phyloP scores from a whole-genome alignment of 2,888 invertebrate species.

The Nemurella pictetii region DNA sequence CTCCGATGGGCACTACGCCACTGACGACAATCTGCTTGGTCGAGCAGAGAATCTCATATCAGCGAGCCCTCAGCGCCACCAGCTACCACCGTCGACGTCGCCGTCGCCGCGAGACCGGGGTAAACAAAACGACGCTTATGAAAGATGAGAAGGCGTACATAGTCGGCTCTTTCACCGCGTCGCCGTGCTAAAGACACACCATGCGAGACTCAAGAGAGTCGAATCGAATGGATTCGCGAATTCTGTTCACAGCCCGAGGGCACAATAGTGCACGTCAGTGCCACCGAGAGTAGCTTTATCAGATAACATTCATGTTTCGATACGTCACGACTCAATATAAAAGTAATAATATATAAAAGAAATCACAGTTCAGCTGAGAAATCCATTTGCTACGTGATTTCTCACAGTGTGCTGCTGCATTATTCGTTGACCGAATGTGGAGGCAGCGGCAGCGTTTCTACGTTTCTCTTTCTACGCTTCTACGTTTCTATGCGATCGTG shows the following conservation, averaged over 20 bases:
- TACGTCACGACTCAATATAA: background rate
- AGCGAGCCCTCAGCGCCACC: background rate
- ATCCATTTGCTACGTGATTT: constrained; percentile 1
- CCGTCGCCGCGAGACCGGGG: background rate
- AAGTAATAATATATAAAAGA: background rate
- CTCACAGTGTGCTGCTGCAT: background rate
- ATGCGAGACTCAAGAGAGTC: background rate
- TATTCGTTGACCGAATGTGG: background rate
- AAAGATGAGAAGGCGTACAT: constrained; percentile 7
- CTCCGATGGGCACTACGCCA: no score
- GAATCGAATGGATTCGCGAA: background rate
- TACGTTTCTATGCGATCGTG: background rate
- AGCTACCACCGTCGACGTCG: no score
- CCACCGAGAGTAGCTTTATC: background rate
- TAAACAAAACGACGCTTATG: constrained; percentile 12
- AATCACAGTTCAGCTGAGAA: background rate
- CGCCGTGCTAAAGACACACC: background rate
- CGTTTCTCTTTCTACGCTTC: no score
- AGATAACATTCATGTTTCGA: background rate
- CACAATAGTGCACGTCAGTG: background rate
- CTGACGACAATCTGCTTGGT: no score
- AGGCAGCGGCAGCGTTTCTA: background rate
- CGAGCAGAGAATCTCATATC: background rate
- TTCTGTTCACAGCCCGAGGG: background rate
- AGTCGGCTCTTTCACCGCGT: background rate